Conservation (phyloP, 2,113 vertebrate species). For the Probosciger aterrimus region DNA sequence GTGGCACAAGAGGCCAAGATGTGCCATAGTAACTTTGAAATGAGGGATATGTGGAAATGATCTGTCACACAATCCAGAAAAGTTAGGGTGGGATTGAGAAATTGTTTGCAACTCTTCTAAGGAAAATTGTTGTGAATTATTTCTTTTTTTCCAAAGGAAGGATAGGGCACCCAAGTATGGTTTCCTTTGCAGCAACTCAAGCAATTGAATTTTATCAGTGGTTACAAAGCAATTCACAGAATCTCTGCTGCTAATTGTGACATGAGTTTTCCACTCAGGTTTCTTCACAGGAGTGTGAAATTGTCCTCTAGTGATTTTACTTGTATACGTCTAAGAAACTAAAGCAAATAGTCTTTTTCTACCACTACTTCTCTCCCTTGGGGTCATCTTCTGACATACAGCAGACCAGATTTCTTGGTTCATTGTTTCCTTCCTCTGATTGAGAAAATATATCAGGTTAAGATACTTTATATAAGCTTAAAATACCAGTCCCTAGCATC, state of each 20-base stretch:
- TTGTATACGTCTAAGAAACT: background rate
- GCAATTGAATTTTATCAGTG: background rate
- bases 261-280: background rate
- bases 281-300: background rate
- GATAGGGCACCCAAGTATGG: rapidly evolving
- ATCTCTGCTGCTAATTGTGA: background rate
- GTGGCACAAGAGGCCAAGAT: background rate
- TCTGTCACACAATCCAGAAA: background rate
- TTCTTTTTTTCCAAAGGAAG: background rate
- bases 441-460: conserved; percentile 1
- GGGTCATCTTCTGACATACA: background rate
- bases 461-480: background rate
- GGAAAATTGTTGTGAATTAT: background rate
- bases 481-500: background rate
- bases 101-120: background rate
- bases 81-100: background rate
- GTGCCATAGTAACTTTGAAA: background rate
- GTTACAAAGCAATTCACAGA: background rate
- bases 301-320: background rate
- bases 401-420: background rate
- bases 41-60: background rate
- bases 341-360: background rate
- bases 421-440: background rate
- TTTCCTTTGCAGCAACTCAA: background rate
- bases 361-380: background rate